Conservation (phyloP, 1,140 invertebrate species). For the Probaryconus sp. region DNA sequence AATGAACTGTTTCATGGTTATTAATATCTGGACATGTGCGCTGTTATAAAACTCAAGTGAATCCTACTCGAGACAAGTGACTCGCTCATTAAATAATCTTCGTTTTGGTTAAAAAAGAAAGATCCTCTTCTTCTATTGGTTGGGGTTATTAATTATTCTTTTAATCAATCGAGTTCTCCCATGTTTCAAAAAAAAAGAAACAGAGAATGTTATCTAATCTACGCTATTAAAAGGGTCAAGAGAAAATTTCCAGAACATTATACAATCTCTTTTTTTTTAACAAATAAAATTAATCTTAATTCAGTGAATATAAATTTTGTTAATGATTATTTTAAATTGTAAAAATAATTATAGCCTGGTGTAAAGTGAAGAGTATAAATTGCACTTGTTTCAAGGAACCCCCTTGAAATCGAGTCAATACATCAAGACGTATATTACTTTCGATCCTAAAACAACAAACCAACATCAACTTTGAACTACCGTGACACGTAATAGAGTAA, state of each 20-base stretch:
- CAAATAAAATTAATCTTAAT: too few species aligned
- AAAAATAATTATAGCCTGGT: too few species aligned
- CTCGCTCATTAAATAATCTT: conserved; percentile 5
- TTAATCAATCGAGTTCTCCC: conserved; percentile 32
- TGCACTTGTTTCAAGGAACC: conserved; percentile 39
- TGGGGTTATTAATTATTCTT: conserved; percentile 35
- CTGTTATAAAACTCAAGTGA: conserved; percentile 39
- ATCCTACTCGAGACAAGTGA: conserved; percentile 43
- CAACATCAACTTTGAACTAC: conserved; percentile 50
- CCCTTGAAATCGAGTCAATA: conserved; percentile 32
- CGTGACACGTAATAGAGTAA: conserved; percentile 54
- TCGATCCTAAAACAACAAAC: conserved; percentile 55
- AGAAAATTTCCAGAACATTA: too few species aligned
- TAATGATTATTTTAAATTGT: too few species aligned
- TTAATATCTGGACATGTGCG: conserved; percentile 49
- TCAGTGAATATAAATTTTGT: too few species aligned
- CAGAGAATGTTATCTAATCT: too few species aligned
- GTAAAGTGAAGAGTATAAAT: too few species aligned
- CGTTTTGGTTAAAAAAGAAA: conserved; percentile 12
- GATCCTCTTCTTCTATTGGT: conserved; percentile 29
- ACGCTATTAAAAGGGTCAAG: too few species aligned
- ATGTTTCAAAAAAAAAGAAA: too few species aligned
- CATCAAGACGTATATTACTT: conserved; percentile 42
- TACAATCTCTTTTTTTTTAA: too few species aligned
- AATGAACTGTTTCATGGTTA: conserved; percentile 43